A percentile compares a stretch with the other conserved stretches of the same genome.
Evolutionary conservation across 30 jellyfish, hydroid and myxozoan species (phyloP).

Genomic region (Pseudorhiza aurosa): DNA sequence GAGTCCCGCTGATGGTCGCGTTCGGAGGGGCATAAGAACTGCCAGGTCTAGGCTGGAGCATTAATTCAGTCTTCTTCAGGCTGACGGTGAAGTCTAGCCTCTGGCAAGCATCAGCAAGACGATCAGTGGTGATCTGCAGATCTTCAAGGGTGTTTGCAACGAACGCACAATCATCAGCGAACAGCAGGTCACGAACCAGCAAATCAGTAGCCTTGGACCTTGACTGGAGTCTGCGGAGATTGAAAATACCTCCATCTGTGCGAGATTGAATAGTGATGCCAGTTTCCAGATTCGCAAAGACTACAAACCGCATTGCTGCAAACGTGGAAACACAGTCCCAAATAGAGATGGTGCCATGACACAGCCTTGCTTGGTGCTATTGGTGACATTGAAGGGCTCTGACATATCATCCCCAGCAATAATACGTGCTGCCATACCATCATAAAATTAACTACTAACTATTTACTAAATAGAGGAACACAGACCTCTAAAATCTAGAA

Average conservation of each 20-base stretch:
- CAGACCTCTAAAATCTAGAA: too few species aligned
- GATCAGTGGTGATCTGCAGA: background rate
- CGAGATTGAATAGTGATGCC: background rate
- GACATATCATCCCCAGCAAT: too few species aligned
- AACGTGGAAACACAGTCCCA: too few species aligned
- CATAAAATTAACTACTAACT: too few species aligned
- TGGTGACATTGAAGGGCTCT: too few species aligned
- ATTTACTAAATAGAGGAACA: too few species aligned
- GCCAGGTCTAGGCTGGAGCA: slow-evolving; percentile 17
- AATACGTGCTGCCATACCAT: too few species aligned
- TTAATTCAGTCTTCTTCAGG: slow-evolving; percentile 2
- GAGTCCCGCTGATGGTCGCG: background rate
- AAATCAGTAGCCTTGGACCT: background rate
- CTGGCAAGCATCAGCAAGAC: background rate
- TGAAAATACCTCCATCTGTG: background rate
- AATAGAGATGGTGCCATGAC: too few species aligned
- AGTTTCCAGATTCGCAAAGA: too few species aligned
- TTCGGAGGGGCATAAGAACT: background rate
- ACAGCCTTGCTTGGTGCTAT: too few species aligned
- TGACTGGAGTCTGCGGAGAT: background rate
- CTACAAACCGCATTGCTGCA: too few species aligned
- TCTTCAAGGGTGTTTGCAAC: background rate
- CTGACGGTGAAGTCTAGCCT: slow-evolving; percentile 7
- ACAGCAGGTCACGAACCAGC: background rate
- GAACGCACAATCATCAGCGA: slow-evolving; percentile 28